Percentiles rank a stretch among this genome's conserved stretches.
Conservation (phyloP, 2,113 vertebrate genomes). For the Glaucomys volans region DNA sequence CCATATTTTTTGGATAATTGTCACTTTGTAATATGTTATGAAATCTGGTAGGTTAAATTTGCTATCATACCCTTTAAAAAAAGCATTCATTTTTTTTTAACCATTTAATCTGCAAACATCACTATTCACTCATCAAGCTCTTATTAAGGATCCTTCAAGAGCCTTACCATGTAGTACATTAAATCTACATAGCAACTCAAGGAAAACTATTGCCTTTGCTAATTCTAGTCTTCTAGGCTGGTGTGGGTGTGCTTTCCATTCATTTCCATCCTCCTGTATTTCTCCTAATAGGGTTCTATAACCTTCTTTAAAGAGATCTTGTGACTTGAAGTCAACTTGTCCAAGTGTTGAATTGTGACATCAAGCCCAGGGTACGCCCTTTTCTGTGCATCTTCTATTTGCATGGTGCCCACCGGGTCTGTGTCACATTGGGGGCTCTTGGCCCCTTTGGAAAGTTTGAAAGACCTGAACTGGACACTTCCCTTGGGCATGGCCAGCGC, state of each 20-base stretch:
- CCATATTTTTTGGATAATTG: conserved; percentile 60
- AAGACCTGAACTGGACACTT: not conserved
- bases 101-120: not conserved
- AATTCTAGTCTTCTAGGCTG: not conserved
- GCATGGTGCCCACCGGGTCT: not conserved
- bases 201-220: not conserved
- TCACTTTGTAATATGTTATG: conserved; percentile 56
- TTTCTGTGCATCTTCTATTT: not conserved
- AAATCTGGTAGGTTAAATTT: conserved; percentile 61
- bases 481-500: not conserved
- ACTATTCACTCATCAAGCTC: not conserved
- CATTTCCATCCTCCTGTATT: conserved; percentile 22
- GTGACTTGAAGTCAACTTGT: not conserved
- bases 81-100: conserved; percentile 25
- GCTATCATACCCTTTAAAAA: conserved; percentile 10
- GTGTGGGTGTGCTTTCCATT: not conserved
- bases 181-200: not conserved
- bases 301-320: conserved; percentile 38
- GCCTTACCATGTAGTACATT: not conserved
- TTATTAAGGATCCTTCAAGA: not conserved
- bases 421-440: not conserved
- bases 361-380: not conserved
- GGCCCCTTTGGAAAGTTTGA: not conserved
- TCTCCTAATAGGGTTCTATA: not conserved
- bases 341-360: not conserved